Percentiles rank a stretch among this genome's conserved stretches.
phyloP scores from a whole-genome alignment of 2,113 vertebrate genomes.

The Tympanuchus pallidicinctus region DNA sequence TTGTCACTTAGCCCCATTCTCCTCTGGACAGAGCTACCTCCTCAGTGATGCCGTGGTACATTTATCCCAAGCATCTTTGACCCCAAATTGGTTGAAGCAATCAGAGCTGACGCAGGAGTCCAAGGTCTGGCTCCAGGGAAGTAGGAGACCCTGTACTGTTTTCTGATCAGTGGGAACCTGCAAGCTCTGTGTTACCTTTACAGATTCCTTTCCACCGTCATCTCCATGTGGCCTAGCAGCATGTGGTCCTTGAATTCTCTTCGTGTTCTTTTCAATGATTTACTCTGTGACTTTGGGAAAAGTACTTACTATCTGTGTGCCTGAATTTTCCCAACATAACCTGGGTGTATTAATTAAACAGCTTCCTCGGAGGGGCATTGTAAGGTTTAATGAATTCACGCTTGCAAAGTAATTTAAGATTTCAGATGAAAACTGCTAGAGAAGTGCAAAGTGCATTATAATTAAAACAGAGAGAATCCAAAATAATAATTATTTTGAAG shows the following conservation, averaged over 20 bases:
- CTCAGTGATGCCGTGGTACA: not conserved
- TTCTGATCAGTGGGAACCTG: not conserved
- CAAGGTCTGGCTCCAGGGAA: not conserved
- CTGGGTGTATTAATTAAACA: slow-evolving; percentile 10
- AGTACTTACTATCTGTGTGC: not conserved
- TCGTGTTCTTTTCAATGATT: not conserved
- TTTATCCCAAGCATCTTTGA: not conserved
- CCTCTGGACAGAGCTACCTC: not conserved
- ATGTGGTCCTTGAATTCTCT: not conserved
- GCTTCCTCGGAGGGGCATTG: not conserved
- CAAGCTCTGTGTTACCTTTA: not conserved
- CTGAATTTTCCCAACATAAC: not conserved
- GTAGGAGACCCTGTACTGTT: not conserved
- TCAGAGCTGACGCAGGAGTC: not conserved
- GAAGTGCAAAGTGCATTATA: not conserved
- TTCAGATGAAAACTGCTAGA: slow-evolving; percentile 32
- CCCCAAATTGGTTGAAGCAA: not conserved
- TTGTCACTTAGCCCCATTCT: not conserved
- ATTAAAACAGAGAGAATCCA: not conserved
- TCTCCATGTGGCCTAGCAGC: not conserved
- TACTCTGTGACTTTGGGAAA: not conserved
- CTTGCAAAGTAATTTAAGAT: slow-evolving; percentile 44
- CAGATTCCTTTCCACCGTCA: not conserved
- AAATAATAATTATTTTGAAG: not conserved
- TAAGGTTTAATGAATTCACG: slow-evolving; percentile 34